These are phyloP conservation scores for Suricata suricatta DNA, from an alignment of 2,113 vertebrate genomes.

Conservation along the genomic window DNA sequence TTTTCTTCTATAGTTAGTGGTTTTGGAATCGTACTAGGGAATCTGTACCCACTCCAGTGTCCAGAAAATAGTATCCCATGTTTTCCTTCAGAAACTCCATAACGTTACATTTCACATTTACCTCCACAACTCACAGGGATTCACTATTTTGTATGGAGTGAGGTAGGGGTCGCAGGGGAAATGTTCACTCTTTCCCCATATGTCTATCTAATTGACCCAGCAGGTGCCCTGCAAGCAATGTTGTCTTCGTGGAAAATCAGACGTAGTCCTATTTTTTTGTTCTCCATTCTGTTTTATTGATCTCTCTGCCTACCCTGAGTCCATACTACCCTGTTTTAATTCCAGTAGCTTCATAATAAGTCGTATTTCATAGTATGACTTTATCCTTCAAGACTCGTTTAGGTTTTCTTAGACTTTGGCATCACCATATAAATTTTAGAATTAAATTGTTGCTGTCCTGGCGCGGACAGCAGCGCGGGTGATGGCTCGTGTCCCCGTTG, in stretches of 20 bases:
- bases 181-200: neutral
- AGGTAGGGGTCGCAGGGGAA: neutral
- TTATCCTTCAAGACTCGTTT: neutral
- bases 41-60: neutral
- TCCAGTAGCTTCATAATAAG: neutral
- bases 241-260: neutral
- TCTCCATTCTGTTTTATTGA: neutral
- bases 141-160: neutral
- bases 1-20: neutral
- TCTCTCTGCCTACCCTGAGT: too few species aligned
- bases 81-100: neutral
- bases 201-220: neutral
- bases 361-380: neutral
- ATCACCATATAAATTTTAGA: neutral
- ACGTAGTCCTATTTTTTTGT: neutral
- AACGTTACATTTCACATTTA: neutral
- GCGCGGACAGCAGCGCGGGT: neutral
- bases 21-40: neutral
- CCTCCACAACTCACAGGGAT: rapidly evolving
- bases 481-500: conserved; percentile 82
- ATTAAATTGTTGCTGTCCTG: neutral
- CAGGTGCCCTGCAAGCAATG: neutral
- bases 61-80: neutral
- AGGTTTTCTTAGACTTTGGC: neutral
- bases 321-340: too few species aligned